Evolutionary conservation across 2,888 invertebrate genomes (phyloP), one percentile per base, ranked within the genome.

Genomic region (Branchellion lobata): DNA sequence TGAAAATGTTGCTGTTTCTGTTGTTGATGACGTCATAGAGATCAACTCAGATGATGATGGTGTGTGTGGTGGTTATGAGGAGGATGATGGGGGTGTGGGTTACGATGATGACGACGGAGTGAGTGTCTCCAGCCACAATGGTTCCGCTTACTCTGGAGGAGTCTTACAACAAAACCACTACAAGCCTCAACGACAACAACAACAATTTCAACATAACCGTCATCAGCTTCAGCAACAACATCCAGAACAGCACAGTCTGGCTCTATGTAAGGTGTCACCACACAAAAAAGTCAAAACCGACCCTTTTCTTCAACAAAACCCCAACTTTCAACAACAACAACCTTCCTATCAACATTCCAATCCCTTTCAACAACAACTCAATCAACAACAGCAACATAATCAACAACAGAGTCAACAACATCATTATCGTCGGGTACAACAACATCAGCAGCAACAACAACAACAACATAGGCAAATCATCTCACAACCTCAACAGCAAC

Each of bases 91-190:
- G n/a, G n/a, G n/a, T n/a, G n/a, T n/a, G n/a, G n/a, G n/a, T n/a
- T n/a, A n/a, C n/a, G n/a, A n/a, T n/a, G n/a, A n/a, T n/a, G n/a
- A n/a, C n/a, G n/a, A n/a, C n/a, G n/a, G n/a, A n/a, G n/a, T n/a
- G n/a, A n/a, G n/a, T n/a, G n/a, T n/a, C n/a, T n/a, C n/a, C n/a
- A n/a, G n/a, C n/a, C n/a, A n/a, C n/a, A n/a, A n/a, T n/a, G n/a
- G n/a, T n/a, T n/a, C n/a, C n/a, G n/a, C n/a, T n/a, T n/a, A n/a
- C n/a, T n/a, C n/a, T n/a, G n/a, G n/a, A n/a, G n/a, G n/a, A n/a
- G n/a, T n/a, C n/a, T n/a, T 86, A 93, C 81, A 91, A 93, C 68
- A 68, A 14, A 61, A 77, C 33, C 77, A 68, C 8, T 34, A 77
- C 2, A 61, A 68, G 57, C 65, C 11, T 65, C 77, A 68, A 61